Conservation (phyloP, 2,797 vertebrate genomes). For the Linurgus olivaceus region DNA sequence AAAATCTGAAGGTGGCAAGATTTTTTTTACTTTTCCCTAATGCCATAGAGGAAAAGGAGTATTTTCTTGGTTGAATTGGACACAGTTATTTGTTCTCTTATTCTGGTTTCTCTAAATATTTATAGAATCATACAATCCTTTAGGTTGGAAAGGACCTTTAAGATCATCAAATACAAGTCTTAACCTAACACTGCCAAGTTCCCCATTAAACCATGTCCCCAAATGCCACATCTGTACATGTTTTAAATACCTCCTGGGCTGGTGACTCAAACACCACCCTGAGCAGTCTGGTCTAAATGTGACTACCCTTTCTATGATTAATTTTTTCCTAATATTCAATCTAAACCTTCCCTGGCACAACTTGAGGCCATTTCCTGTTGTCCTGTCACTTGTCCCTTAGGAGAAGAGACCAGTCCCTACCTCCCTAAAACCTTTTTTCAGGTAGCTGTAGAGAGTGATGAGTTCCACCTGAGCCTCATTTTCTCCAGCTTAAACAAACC, state of each 20-base stretch:
- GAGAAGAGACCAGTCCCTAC: neutral
- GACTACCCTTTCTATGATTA: neutral
- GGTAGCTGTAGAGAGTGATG: neutral
- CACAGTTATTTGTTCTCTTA: neutral
- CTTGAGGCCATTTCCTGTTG: neutral
- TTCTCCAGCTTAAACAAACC: neutral
- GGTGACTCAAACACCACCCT: neutral
- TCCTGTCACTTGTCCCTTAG: neutral
- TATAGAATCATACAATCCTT: neutral
- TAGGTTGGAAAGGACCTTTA: neutral
- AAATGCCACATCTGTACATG: accelerated
- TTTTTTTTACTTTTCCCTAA: neutral
- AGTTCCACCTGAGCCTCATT: neutral
- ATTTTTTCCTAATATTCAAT: neutral
- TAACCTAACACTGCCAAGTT: neutral
- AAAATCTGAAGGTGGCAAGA: neutral
- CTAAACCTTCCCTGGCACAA: neutral
- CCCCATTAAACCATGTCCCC: neutral
- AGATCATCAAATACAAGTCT: neutral
- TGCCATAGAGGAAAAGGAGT: neutral
- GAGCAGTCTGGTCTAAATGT: neutral
- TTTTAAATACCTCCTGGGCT: neutral
- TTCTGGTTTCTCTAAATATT: neutral
- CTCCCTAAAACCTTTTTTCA: neutral
- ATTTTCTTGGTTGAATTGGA: neutral